Conservation (phyloP, 2,797 vertebrate species). For the Falco biarmicus region DNA sequence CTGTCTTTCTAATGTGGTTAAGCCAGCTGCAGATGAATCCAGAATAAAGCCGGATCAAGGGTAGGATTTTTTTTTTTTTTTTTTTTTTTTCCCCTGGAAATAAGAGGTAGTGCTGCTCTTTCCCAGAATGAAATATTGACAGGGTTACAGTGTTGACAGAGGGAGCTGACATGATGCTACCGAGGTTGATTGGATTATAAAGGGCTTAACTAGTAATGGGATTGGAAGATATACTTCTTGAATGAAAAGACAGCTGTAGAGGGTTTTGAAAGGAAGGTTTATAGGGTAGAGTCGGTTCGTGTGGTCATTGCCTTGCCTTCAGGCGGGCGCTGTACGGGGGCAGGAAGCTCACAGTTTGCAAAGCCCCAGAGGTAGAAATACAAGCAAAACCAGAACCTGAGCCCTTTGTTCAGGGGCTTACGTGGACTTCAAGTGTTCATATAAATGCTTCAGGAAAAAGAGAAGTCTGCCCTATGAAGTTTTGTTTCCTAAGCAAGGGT, state of each 20-base stretch:
- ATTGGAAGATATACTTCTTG: conserved; percentile 63
- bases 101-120: not conserved
- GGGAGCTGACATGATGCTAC: conserved; percentile 66
- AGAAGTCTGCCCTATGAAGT: not conserved
- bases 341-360: not conserved
- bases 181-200: conserved; percentile 72
- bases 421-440: not conserved
- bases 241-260: conserved; percentile 56
- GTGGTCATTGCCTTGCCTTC: not conserved
- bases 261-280: conserved; percentile 47
- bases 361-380: not conserved
- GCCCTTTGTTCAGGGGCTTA: not conserved
- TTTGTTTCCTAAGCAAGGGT: not conserved
- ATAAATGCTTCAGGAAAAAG: not conserved
- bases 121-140: conserved; percentile 43
- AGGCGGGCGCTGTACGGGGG: not conserved
- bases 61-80: not conserved
- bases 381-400: not conserved
- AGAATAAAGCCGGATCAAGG: not conserved
- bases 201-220: conserved; percentile 75
- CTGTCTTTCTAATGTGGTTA: not conserved
- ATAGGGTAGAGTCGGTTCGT: conserved; percentile 24
- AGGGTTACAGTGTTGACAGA: conserved; percentile 50
- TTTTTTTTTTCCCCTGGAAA: not conserved
- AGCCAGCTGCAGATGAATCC: not conserved